Base-by-base conservation (phyloP, 2,113 vertebrate genomes). In the Caracal caracal region DNA sequence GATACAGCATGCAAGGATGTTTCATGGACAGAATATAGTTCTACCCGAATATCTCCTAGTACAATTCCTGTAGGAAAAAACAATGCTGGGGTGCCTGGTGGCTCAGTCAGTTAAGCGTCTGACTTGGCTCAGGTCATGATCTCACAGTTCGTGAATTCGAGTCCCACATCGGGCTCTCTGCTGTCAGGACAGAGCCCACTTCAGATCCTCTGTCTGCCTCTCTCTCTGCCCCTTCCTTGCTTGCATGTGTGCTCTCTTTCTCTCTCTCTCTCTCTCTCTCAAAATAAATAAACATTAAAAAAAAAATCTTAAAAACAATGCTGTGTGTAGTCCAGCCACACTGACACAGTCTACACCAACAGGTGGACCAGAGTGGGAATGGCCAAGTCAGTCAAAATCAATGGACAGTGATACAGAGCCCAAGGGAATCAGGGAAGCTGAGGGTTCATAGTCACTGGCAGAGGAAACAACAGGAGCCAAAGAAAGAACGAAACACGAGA, bases 401-500 rank as follows among this genome's bases (percentile, higher is more conserved):
- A 65, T 22, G 40, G 59, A 28, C n/a, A 94, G 51, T 30, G 88
- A 93, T 59, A 85, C 43, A 79, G 78, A 89, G 83, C 96, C 87
- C 73, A 1, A 73, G 80, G 75, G 97, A 96, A 24, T 16, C 33
- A n/a, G 87, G 30, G 83, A 86, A 68, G 53, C 65, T 43, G 47
- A 92, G 15, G 13, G 93, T 75, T 95, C 92, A 92, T 10, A 93
- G 96, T 93, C 43, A 87, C 92, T 68, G 89, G 80, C 70, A 81
- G 53, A 92, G n/a, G 75, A 95, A 81, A 97, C 75, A 97, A 95
- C 4, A 30, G 20, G 43, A 95, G 20, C 79, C 61, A 95, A 94
- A 97, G 96, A 98, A 96, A 89, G 47, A 81, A 78, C 0, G 92
- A 94, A 95, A 98, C n/a, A 12, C 7, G 81, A 97, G 93, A 87